phyloP scores from a whole-genome alignment of 2,797 vertebrate species.

The Parambassis ranga region DNA sequence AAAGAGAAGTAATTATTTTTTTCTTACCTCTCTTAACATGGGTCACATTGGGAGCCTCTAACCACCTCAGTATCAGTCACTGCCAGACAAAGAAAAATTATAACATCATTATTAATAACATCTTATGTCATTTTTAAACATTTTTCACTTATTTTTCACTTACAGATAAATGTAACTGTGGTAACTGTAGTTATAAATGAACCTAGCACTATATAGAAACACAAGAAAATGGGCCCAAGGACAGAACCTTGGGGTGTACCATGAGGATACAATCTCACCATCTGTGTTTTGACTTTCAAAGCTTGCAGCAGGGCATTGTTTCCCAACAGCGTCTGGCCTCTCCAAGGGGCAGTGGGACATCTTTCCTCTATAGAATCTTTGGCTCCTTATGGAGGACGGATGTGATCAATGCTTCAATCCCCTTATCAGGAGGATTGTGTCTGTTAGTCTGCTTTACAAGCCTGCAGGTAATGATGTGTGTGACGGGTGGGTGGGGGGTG shows the following conservation, averaged over 20 bases:
- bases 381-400: conserved; percentile 45
- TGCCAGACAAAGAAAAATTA: too few relatives aligned
- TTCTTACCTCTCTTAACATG: too few relatives aligned
- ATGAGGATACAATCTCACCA: conserved; percentile 1
- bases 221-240: background rate
- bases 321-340: background rate
- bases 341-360: conserved; percentile 19
- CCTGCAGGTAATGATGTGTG: conserved; percentile 43
- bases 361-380: conserved; percentile 25
- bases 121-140: background rate
- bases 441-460: conserved; percentile 52
- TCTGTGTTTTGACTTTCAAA: conserved; percentile 20
- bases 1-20: too few relatives aligned
- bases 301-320: conserved; percentile 9
- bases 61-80: too few relatives aligned
- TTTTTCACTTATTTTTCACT: too few relatives aligned
- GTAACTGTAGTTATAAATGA: background rate
- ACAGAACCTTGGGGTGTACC: background rate
- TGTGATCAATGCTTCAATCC: conserved; percentile 69
- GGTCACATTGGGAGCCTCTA: too few relatives aligned
- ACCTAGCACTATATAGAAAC: background rate
- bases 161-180: background rate
- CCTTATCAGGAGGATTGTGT: conserved; percentile 61
- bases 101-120: too few relatives aligned
- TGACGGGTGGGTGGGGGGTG: background rate